Evolutionary conservation across 2,113 vertebrate genomes (phyloP).

Genomic region (Silurus meridionalis): DNA sequence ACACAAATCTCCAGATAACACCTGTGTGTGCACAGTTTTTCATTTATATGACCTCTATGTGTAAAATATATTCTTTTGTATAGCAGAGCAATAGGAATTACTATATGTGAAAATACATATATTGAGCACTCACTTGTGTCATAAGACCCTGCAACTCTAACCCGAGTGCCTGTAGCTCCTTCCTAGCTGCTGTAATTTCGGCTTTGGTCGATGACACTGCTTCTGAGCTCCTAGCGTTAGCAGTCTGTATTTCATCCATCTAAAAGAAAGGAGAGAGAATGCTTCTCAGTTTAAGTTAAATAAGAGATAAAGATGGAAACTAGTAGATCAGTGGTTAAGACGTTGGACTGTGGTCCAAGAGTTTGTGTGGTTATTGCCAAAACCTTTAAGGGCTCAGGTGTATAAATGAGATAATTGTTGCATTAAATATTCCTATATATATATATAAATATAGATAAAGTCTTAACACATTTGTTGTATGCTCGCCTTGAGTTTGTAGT

Average conservation of each 20-base stretch:
- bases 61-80: not conserved
- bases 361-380: too few relatives aligned
- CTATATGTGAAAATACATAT: not conserved
- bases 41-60: too few relatives aligned
- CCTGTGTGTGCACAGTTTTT: too few relatives aligned
- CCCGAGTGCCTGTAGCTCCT: conserved; percentile 60
- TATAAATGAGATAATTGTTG: too few relatives aligned
- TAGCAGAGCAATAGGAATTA: not conserved
- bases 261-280: conserved; percentile 22
- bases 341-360: too few relatives aligned
- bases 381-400: too few relatives aligned
- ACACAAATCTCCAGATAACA: too few relatives aligned
- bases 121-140: conserved; percentile 53
- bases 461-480: not conserved
- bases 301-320: too few relatives aligned
- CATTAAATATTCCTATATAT: too few relatives aligned
- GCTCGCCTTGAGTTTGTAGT: conserved; percentile 64
- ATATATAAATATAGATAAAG: not conserved
- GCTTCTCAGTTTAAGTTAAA: not conserved
- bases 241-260: conserved; percentile 66
- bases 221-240: conserved; percentile 60
- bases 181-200: conserved; percentile 56
- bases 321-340: too few relatives aligned
- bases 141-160: conserved; percentile 62
- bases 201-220: conserved; percentile 58